Evolutionary conservation across 2,888 invertebrate genomes (phyloP).

Genomic region (Formica aserva): DNA sequence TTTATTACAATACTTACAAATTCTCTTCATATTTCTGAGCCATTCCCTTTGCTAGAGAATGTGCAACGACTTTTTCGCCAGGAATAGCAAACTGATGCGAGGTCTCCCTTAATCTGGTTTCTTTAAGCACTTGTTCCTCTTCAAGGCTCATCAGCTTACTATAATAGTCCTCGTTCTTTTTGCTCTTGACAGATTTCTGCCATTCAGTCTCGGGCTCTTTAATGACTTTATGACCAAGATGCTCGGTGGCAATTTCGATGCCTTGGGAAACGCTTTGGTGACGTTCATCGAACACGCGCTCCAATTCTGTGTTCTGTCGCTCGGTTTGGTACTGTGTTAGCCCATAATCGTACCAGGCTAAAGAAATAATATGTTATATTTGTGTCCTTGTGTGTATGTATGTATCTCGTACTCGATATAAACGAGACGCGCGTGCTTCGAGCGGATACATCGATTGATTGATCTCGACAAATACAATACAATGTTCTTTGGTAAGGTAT

Average conservation of each 20-base stretch:
- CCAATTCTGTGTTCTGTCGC: conserved; percentile 93
- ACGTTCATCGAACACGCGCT: conserved; percentile 95
- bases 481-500: conserved; percentile 9
- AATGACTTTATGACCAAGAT: conserved; percentile 88
- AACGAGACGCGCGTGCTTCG: conserved; percentile 64
- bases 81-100: conserved; percentile 94
- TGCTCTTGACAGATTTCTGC: conserved; percentile 93
- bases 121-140: conserved; percentile 94
- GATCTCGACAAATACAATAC: conserved; percentile 23
- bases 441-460: conserved; percentile 48
- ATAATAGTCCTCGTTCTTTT: conserved; percentile 94
- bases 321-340: conserved; percentile 94
- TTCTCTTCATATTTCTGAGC: conserved; percentile 94
- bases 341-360: conserved; percentile 97
- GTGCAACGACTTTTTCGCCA: conserved; percentile 92
- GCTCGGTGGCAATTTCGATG: conserved; percentile 87
- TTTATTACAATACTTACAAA: conserved; percentile 89
- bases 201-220: conserved; percentile 93
- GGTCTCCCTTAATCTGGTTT: conserved; percentile 91
- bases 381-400: conserved; percentile 13
- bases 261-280: conserved; percentile 90
- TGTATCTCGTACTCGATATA: conserved; percentile 14
- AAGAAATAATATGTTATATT: conserved; percentile 78
- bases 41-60: conserved; percentile 94
- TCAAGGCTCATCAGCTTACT: conserved; percentile 93